Conservation (phyloP, 2,797 vertebrate species). For the Darevskia nairensis region DNA sequence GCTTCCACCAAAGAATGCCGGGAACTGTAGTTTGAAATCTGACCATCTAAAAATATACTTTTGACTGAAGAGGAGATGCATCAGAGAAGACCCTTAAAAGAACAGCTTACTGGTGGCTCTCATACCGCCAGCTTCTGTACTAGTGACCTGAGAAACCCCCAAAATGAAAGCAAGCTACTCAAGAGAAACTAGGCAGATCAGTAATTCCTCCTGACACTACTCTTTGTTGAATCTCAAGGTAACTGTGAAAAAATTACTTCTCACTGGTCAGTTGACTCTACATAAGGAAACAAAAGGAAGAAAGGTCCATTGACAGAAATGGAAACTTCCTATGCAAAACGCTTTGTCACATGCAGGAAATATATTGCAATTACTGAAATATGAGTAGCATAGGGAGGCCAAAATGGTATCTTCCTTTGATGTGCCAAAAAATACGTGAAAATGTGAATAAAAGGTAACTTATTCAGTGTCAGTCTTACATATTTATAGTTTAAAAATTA, state of each 20-base stretch:
- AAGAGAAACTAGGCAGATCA: slow-evolving; percentile 38
- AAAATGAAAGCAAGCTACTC: slow-evolving; percentile 44
- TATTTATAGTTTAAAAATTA: slow-evolving; percentile 91
- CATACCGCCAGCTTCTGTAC: background rate
- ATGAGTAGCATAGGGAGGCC: slow-evolving; percentile 53
- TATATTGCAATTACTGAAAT: slow-evolving; percentile 29
- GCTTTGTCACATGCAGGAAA: slow-evolving; percentile 35
- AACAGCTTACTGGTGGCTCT: accelerated
- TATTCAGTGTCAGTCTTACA: slow-evolving; percentile 83
- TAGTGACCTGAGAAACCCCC: slow-evolving; percentile 32
- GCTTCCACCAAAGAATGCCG: too few relatives aligned
- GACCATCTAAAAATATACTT: slow-evolving; percentile 15
- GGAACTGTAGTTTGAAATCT: background rate
- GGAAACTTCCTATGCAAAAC: slow-evolving; percentile 48
- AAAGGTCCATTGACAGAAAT: background rate
- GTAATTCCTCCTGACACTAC: slow-evolving; percentile 51
- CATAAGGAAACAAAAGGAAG: background rate
- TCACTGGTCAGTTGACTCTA: background rate
- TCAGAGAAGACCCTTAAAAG: background rate
- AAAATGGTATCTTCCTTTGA: slow-evolving; percentile 59
- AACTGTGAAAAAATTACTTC: slow-evolving; percentile 34
- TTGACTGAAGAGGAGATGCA: slow-evolving; percentile 19
- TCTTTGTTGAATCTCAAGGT: slow-evolving; percentile 51
- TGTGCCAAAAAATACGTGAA: slow-evolving; percentile 68
- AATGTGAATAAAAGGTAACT: slow-evolving; percentile 84